These are phyloP conservation scores for Synanceia verrucosa DNA, from an alignment of 2,797 vertebrate genomes.

Conservation along the genomic window DNA sequence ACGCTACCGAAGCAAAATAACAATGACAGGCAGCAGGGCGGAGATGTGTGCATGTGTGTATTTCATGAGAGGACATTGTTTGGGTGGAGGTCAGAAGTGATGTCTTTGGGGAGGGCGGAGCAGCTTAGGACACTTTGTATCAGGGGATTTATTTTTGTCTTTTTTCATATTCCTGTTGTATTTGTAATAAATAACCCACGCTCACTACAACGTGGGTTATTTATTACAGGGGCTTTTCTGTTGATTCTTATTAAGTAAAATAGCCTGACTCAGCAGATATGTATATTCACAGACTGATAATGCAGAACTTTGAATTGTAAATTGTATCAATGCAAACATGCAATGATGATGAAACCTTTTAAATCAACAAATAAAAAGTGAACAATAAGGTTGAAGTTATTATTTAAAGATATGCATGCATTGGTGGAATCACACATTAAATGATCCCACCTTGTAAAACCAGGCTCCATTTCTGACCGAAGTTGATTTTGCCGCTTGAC, in stretches of 20 bases:
- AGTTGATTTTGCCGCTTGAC: not conserved
- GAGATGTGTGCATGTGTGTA: slow-evolving; percentile 58
- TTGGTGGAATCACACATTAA: not conserved
- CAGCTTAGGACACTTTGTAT: not conserved
- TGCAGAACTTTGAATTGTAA: not conserved
- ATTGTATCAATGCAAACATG: not conserved
- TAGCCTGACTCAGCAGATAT: not conserved
- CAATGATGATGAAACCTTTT: not conserved
- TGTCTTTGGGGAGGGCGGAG: slow-evolving; percentile 18
- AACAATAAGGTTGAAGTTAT: not conserved
- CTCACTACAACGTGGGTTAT: too few relatives aligned
- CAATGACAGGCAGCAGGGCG: slow-evolving; percentile 80
- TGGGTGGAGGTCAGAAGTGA: slow-evolving; percentile 54
- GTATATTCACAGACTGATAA: not conserved
- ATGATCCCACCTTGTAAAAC: not conserved
- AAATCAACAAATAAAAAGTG: not conserved
- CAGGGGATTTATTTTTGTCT: not conserved
- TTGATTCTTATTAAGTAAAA: not conserved
- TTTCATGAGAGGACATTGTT: too few relatives aligned
- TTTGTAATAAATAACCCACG: not conserved
- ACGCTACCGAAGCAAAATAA: slow-evolving; percentile 74
- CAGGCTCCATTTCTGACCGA: not conserved
- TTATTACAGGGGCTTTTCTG: not conserved
- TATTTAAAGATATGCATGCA: not conserved
- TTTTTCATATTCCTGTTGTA: not conserved